Percentiles rank a stretch among this genome's conserved stretches.
These are phyloP conservation scores for Malacoraja senta DNA, from an alignment of 2,797 vertebrate genomes.

Conservation along the genomic window DNA sequence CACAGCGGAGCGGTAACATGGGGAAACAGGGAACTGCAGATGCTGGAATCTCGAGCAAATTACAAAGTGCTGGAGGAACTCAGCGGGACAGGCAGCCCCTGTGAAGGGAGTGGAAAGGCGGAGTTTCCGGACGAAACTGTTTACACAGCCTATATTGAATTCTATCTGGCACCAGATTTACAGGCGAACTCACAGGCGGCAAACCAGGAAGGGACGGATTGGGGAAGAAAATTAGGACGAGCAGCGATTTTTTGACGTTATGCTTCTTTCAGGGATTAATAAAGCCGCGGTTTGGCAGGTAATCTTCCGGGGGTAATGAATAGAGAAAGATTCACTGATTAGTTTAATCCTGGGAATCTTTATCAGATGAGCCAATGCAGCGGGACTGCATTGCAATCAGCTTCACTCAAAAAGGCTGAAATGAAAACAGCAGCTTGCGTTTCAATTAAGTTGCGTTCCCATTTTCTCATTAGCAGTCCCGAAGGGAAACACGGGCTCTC, in stretches of 20 bases:
- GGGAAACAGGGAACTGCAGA: too few relatives aligned
- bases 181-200: too few relatives aligned
- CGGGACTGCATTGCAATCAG: conserved; percentile 58
- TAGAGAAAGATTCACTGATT: conserved; percentile 72
- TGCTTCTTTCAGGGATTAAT: conserved; percentile 66
- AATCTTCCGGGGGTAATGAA: conserved; percentile 70
- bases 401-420: conserved; percentile 48
- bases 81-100: too few relatives aligned
- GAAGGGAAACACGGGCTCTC: background rate
- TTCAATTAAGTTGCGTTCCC: background rate
- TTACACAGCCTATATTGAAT: background rate
- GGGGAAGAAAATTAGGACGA: conserved; percentile 60
- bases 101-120: too few relatives aligned
- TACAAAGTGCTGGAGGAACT: too few relatives aligned
- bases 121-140: background rate
- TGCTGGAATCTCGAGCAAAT: too few relatives aligned
- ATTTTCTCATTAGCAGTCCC: background rate
- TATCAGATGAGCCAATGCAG: conserved; percentile 61
- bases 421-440: background rate
- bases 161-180: background rate
- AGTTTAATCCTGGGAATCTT: conserved; percentile 70
- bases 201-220: background rate
- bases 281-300: conserved; percentile 55
- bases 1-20: too few relatives aligned
- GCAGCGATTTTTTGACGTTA: conserved; percentile 60